Evolutionary conservation across 2,888 invertebrate species (phyloP).

Genomic region (Hoplodrina blanda): DNA sequence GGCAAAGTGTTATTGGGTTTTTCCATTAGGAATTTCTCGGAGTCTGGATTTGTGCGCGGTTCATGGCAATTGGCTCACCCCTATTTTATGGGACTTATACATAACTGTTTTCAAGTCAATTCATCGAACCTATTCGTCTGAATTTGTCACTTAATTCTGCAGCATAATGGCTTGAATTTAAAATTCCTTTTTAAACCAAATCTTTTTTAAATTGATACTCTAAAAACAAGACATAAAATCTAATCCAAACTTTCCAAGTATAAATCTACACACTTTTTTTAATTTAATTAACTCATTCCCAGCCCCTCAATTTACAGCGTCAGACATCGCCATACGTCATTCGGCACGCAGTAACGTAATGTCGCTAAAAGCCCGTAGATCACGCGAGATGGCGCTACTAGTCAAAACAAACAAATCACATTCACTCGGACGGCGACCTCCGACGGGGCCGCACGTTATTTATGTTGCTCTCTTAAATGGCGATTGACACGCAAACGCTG

Average conservation of each 20-base stretch:
- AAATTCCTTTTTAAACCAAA: not conserved
- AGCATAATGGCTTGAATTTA: not conserved
- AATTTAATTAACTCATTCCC: slow-evolving; percentile 65
- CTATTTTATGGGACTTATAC: too few relatives aligned
- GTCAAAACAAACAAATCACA: slow-evolving; percentile 81
- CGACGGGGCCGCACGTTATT: slow-evolving; percentile 67
- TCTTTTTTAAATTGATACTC: slow-evolving; percentile 3
- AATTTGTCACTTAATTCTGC: too few relatives aligned
- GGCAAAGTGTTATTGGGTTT: too few relatives aligned
- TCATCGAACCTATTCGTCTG: too few relatives aligned
- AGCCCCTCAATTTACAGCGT: slow-evolving; percentile 56
- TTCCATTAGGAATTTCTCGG: too few relatives aligned
- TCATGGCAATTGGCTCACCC: too few relatives aligned
- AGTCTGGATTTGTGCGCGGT: not conserved
- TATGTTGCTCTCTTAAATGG: slow-evolving; percentile 62
- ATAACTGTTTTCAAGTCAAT: too few relatives aligned
- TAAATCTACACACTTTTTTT: slow-evolving; percentile 55
- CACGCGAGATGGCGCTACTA: slow-evolving; percentile 78
- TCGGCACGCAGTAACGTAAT: slow-evolving; percentile 61
- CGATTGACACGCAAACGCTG: slow-evolving; percentile 67
- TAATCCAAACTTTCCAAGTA: slow-evolving; percentile 19
- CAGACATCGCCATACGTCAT: slow-evolving; percentile 55
- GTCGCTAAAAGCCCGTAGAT: slow-evolving; percentile 74
- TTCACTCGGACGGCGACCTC: slow-evolving; percentile 70
- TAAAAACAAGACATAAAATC: slow-evolving; percentile 18